Conservation (phyloP, 2,797 vertebrate genomes). For the Amblyopsis hoosieri region DNA sequence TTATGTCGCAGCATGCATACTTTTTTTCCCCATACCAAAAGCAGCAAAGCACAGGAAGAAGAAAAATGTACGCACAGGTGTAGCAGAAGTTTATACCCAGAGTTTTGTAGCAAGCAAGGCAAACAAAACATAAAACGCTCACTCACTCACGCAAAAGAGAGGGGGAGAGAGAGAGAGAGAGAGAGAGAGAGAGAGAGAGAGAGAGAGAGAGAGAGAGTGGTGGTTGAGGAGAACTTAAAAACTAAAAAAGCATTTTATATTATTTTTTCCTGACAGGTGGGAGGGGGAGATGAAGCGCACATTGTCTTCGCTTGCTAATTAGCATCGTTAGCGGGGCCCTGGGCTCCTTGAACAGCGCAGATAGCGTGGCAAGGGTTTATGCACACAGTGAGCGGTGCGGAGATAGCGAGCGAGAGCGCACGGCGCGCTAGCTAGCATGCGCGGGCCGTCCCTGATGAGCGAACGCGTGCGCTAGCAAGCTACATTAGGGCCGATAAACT, state of each 20-base stretch:
- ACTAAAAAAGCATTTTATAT: constrained; percentile 36
- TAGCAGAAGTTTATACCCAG: constrained; percentile 69
- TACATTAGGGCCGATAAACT: constrained; percentile 68
- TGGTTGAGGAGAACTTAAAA: constrained; percentile 66
- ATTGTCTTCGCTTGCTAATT: constrained; percentile 77
- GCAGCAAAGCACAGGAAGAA: constrained; percentile 27
- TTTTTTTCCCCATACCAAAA: constrained; percentile 45
- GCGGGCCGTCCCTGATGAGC: constrained; percentile 21
- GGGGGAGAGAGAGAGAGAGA: constrained; percentile 32
- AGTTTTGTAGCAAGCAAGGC: constrained; percentile 61
- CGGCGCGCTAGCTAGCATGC: constrained; percentile 14
- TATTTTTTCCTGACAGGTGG: constrained; percentile 66
- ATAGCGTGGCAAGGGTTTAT: constrained; percentile 64
- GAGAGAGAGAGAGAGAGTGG: constrained; percentile 17
- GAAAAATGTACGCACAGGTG: constrained; percentile 26
- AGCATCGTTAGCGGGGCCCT: constrained; percentile 76
- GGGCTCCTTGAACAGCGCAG: constrained; percentile 65
- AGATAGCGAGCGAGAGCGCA: constrained; percentile 53
- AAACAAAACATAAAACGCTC: constrained; percentile 74
- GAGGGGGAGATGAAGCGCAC: constrained; percentile 71
- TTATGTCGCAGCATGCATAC: constrained; percentile 10
- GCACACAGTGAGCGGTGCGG: constrained; percentile 55
- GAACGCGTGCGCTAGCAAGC: constrained; percentile 22
- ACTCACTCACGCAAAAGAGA: constrained; percentile 24
- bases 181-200: constrained; percentile 28